These are phyloP conservation scores for Mesocricetus auratus DNA, from an alignment of 2,113 vertebrate genomes.

Conservation along the genomic window DNA sequence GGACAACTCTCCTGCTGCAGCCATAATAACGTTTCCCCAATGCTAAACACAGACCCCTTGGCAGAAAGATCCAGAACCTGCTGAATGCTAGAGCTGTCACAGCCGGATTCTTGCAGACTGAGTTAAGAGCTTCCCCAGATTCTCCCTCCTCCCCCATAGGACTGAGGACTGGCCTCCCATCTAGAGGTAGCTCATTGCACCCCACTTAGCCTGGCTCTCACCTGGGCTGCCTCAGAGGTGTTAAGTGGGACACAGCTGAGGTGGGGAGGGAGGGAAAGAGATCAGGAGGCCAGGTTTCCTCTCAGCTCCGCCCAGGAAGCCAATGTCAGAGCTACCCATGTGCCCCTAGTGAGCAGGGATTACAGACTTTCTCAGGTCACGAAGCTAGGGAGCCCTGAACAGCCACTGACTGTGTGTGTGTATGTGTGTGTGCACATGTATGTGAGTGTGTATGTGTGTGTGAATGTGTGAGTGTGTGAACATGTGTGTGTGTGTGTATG, in stretches of 20 bases:
- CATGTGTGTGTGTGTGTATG: background rate
- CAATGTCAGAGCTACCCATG: accelerated
- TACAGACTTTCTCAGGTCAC: background rate
- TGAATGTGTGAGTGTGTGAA: background rate
- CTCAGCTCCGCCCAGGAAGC: background rate
- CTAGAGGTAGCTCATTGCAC: background rate
- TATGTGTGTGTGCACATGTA: accelerated
- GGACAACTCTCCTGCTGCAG: background rate
- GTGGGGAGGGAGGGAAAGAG: background rate
- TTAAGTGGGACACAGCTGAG: conserved; percentile 55
- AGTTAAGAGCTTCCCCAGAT: background rate
- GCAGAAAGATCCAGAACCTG: background rate
- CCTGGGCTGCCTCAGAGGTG: conserved; percentile 34
- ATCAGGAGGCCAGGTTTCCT: background rate
- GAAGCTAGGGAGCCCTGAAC: background rate
- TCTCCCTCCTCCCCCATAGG: background rate
- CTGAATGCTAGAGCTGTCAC: accelerated
- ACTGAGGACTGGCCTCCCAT: background rate
- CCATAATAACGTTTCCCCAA: accelerated
- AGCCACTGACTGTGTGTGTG: background rate
- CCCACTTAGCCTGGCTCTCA: background rate
- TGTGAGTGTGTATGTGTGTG: background rate
- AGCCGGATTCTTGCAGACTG: background rate
- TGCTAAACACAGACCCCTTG: background rate
- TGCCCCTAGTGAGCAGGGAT: background rate